Conservation (phyloP, 2,888 invertebrate genomes). For the Hydrotaea cyrtoneurina region DNA sequence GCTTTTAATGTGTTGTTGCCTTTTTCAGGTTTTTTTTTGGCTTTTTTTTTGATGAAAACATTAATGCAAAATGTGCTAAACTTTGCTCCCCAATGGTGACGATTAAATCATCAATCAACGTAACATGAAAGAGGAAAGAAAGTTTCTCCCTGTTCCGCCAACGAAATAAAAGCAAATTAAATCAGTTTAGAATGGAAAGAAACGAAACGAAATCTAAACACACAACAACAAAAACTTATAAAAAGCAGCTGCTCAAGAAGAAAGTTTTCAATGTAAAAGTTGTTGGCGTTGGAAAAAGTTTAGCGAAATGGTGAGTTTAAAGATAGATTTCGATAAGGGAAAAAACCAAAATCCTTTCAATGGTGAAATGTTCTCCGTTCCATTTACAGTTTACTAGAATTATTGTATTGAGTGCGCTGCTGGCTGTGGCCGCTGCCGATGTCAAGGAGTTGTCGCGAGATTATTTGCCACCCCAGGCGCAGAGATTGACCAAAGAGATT, state of each 20-base stretch:
- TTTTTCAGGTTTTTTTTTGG: background rate
- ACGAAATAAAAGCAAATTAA: background rate
- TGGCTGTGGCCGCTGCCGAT: constrained; percentile 77
- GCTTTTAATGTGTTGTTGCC: background rate
- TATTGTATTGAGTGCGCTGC: constrained; percentile 70
- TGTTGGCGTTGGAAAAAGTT: background rate
- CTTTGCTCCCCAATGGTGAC: constrained; percentile 21
- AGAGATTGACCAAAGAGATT: constrained; percentile 61
- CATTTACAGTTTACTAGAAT: constrained; percentile 40
- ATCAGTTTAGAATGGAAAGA: constrained; percentile 5
- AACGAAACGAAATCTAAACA: background rate
- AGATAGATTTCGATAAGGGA: background rate
- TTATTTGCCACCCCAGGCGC: constrained; percentile 73
- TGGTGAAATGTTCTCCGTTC: background rate
- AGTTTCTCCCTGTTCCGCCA: constrained; percentile 34
- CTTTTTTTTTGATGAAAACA: background rate
- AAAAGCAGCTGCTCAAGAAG: constrained; percentile 40
- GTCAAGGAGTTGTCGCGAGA: constrained; percentile 75
- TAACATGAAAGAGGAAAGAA: constrained; percentile 37
- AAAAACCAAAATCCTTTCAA: background rate
- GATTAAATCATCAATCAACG: constrained; percentile 45
- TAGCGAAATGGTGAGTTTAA: constrained; percentile 46
- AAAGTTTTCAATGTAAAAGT: constrained; percentile 39
- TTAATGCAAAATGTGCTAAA: constrained; percentile 7
- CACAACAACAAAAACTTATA: constrained; percentile 48